Evolutionary conservation across 1,140 invertebrate genomes (phyloP).

Genomic region (Drosophila micromelanica): DNA sequence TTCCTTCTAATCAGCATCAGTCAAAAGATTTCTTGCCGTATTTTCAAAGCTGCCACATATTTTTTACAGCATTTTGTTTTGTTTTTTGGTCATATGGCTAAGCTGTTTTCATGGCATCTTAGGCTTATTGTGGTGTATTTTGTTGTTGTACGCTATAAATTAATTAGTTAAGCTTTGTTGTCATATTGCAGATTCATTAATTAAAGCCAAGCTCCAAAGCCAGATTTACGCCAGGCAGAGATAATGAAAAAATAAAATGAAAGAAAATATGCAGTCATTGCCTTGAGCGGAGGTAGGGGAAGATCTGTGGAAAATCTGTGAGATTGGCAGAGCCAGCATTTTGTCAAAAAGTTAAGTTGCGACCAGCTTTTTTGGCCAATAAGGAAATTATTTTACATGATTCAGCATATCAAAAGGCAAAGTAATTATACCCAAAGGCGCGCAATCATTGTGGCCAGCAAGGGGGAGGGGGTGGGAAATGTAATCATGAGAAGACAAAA

Average conservation of each 20-base stretch:
- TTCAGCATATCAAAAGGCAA: conserved; percentile 50
- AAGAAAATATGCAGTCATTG: conserved; percentile 30
- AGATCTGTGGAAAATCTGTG: conserved; percentile 10
- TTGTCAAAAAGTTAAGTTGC: conserved; percentile 47
- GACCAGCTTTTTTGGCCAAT: conserved; percentile 25
- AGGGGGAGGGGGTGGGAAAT: not conserved
- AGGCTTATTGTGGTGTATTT: conserved; percentile 18
- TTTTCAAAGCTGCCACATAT: conserved; percentile 3
- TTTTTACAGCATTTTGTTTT: not conserved
- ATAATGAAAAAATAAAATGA: conserved; percentile 28
- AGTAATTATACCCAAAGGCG: conserved; percentile 45
- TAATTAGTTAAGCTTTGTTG: conserved; percentile 50
- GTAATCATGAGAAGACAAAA: conserved; percentile 29
- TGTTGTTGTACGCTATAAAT: conserved; percentile 39
- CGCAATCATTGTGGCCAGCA: conserved; percentile 34
- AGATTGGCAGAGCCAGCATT: conserved; percentile 23
- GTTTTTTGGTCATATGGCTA: not conserved
- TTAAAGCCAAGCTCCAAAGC: conserved; percentile 33
- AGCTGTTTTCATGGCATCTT: conserved; percentile 23
- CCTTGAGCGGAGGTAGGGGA: not conserved
- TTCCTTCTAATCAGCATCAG: not conserved
- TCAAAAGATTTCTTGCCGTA: not conserved
- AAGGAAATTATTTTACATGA: conserved; percentile 55
- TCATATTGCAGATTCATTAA: conserved; percentile 50
- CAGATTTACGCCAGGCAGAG: conserved; percentile 32